Percentiles rank a stretch among this genome's conserved stretches.
phyloP scores from a whole-genome alignment of 2,888 invertebrate genomes.

The Frankliniella intonsa region DNA sequence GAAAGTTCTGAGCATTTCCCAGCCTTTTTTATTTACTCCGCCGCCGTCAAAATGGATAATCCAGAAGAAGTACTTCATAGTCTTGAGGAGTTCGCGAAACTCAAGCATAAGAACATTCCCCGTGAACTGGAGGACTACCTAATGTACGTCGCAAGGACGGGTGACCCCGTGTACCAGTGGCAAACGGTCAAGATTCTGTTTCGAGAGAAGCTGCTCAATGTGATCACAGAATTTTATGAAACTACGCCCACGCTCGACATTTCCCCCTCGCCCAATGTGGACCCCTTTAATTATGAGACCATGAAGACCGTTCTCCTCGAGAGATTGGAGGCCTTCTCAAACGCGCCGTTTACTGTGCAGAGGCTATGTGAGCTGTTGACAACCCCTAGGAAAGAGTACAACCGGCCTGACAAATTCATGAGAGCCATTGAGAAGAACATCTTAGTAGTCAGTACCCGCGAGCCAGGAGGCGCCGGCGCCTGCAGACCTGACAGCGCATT shows the following conservation, averaged over 20 bases:
- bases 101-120: slow-evolving; percentile 75
- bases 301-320: slow-evolving; percentile 80
- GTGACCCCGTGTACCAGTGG: slow-evolving; percentile 93
- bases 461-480: slow-evolving; percentile 45
- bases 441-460: slow-evolving; percentile 65
- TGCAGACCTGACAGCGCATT: neutral
- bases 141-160: slow-evolving; percentile 85
- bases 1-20: neutral
- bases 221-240: slow-evolving; percentile 83
- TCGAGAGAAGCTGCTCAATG: slow-evolving; percentile 77
- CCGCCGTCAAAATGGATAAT: slow-evolving; percentile 64
- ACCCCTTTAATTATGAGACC: slow-evolving; percentile 82
- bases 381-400: slow-evolving; percentile 88
- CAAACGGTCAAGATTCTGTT: slow-evolving; percentile 79
- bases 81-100: slow-evolving; percentile 76
- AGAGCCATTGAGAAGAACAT: slow-evolving; percentile 94
- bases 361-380: slow-evolving; percentile 90
- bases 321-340: slow-evolving; percentile 74
- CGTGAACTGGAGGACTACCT: slow-evolving; percentile 85
- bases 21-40: neutral
- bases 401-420: slow-evolving; percentile 93
- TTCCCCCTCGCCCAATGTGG: slow-evolving; percentile 84
- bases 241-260: slow-evolving; percentile 70
- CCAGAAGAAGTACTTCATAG: slow-evolving; percentile 79
- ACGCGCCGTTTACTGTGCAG: slow-evolving; percentile 94